Conservation (phyloP, 2,797 vertebrate genomes). For the Poeciliopsis paucimaculata region DNA sequence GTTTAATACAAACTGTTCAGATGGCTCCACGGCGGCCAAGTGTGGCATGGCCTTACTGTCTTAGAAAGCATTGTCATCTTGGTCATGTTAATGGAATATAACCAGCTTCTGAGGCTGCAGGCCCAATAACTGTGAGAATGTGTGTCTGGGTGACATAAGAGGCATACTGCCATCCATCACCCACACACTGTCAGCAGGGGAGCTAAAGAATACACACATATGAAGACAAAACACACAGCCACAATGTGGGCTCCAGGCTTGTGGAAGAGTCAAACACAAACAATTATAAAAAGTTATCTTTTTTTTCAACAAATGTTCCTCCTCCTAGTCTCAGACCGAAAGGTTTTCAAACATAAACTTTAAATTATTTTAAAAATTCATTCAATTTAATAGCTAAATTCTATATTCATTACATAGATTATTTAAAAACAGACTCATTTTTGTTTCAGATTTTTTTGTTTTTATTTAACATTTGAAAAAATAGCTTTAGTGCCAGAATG, state of each 20-base stretch:
- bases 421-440: not conserved
- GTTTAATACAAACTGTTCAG: not conserved
- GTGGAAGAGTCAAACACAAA: constrained; percentile 52
- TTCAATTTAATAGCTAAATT: not conserved
- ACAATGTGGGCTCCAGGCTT: constrained; percentile 41
- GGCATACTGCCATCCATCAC: constrained; percentile 77
- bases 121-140: constrained; percentile 38
- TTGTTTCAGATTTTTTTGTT: not conserved
- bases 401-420: not conserved
- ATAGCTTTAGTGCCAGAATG: not conserved
- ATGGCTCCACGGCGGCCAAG: constrained; percentile 13
- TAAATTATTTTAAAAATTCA: not conserved
- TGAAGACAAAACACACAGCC: constrained; percentile 31
- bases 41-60: constrained; percentile 64
- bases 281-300: constrained; percentile 43
- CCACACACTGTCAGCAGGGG: constrained; percentile 79
- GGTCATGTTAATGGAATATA: constrained; percentile 54
- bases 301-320: constrained; percentile 51
- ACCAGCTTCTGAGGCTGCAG: constrained; percentile 45
- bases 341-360: constrained; percentile 27
- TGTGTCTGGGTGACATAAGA: constrained; percentile 71
- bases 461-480: not conserved
- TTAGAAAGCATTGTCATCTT: constrained; percentile 63
- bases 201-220: constrained; percentile 59
- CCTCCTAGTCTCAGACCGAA: constrained; percentile 29